Conservation (phyloP, 2,797 vertebrate genomes). For the Acestrorhynchus altus region DNA sequence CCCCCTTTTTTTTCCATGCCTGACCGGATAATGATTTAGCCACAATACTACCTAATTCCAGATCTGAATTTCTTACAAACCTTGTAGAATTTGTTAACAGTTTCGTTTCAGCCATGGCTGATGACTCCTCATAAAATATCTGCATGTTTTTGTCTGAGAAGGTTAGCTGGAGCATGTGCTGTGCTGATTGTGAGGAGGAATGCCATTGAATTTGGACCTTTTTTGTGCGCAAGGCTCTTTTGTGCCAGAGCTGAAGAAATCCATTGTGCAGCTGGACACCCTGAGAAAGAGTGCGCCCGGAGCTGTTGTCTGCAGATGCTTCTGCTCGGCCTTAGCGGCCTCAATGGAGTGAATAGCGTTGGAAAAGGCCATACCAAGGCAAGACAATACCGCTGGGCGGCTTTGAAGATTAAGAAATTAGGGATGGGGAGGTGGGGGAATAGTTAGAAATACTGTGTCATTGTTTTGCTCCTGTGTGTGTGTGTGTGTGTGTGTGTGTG, state of each 20-base stretch:
- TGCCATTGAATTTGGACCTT: constrained; percentile 81
- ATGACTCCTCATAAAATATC: constrained; percentile 61
- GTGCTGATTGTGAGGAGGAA: constrained; percentile 75
- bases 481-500: constrained; percentile 69
- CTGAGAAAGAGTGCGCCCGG: constrained; percentile 77
- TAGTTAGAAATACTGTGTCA: constrained; percentile 74
- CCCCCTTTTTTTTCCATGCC: not conserved
- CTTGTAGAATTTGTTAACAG: not conserved
- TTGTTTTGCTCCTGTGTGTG: constrained; percentile 77
- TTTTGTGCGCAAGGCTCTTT: constrained; percentile 76
- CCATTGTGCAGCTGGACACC: constrained; percentile 79
- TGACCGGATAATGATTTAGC: not conserved
- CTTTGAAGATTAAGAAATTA: constrained; percentile 77
- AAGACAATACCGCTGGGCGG: constrained; percentile 73
- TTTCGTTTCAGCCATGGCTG: not conserved
- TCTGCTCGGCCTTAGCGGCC: constrained; percentile 66
- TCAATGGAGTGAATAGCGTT: constrained; percentile 75
- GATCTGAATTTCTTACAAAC: not conserved
- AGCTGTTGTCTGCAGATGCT: constrained; percentile 75
- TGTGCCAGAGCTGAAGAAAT: constrained; percentile 77
- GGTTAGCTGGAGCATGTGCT: constrained; percentile 69
- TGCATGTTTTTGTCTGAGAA: constrained; percentile 47
- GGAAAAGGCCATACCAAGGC: constrained; percentile 75
- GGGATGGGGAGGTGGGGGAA: constrained; percentile 46
- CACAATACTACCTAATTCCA: not conserved